Evolutionary conservation across 2,113 vertebrate genomes (phyloP).

Genomic region (Sprattus sprattus): DNA sequence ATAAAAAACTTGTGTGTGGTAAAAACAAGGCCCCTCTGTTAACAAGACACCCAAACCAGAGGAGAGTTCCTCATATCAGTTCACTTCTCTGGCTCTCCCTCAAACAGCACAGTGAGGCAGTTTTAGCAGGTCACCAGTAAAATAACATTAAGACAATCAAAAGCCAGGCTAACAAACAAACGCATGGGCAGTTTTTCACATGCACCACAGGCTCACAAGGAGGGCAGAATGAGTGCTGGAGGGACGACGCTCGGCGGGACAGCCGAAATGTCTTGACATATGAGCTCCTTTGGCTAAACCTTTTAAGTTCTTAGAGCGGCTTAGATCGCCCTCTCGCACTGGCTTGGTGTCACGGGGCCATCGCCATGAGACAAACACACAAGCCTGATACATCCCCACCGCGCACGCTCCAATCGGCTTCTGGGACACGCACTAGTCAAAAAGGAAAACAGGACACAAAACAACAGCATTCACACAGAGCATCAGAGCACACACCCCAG

Average conservation of each 20-base stretch:
- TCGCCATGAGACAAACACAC: slow-evolving; percentile 28
- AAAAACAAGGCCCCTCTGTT: background rate
- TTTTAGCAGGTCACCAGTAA: background rate
- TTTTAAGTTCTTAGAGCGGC: slow-evolving; percentile 69
- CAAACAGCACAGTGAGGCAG: background rate
- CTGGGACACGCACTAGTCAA: no score
- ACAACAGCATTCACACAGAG: background rate
- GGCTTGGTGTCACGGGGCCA: slow-evolving; percentile 36
- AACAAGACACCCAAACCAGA: background rate
- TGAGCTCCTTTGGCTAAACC: slow-evolving; percentile 68
- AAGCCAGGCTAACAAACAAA: background rate
- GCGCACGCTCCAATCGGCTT: no score
- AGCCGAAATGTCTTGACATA: slow-evolving; percentile 55
- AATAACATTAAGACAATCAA: background rate
- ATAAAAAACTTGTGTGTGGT: background rate
- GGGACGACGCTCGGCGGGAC: no score
- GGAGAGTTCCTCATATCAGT: background rate
- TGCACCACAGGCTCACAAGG: background rate
- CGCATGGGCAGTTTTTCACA: background rate
- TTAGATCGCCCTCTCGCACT: slow-evolving; percentile 48
- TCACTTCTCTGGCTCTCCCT: background rate
- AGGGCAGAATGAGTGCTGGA: background rate
- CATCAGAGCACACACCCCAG: no score
- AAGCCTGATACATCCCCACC: no score
- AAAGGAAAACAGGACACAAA: no score